phyloP scores from a whole-genome alignment of 2,113 vertebrate species.

The Planiliza haematocheilus region DNA sequence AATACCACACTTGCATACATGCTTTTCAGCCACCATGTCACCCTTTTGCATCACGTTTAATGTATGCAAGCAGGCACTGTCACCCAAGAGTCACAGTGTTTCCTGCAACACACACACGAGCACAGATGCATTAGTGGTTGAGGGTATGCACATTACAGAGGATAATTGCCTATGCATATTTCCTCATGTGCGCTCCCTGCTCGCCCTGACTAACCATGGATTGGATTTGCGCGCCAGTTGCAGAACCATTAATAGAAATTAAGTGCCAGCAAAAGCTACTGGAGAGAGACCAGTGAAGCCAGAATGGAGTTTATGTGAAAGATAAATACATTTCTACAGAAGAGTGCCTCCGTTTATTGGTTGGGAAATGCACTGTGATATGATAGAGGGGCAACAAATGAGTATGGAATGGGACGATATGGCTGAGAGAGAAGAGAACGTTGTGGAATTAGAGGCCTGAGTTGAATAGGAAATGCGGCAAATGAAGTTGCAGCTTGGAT shows the following conservation, averaged over 20 bases:
- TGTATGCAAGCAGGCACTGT: conserved; percentile 49
- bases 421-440: conserved; percentile 69
- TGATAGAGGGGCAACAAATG: conserved; percentile 81
- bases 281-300: conserved; percentile 78
- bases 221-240: conserved; percentile 79
- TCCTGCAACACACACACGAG: conserved; percentile 70
- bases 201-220: conserved; percentile 61
- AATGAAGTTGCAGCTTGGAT: conserved; percentile 32
- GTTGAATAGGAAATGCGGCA: conserved; percentile 65
- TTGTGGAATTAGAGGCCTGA: conserved; percentile 69
- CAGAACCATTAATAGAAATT: conserved; percentile 87
- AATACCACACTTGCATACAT: conserved; percentile 28
- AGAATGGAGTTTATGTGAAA: conserved; percentile 82
- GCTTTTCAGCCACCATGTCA: conserved; percentile 9
- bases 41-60: conserved; percentile 42
- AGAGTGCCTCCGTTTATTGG: conserved; percentile 84
- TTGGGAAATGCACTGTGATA: conserved; percentile 83
- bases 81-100: conserved; percentile 30
- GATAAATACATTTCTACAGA: conserved; percentile 85
- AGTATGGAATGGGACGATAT: conserved; percentile 76
- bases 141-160: conserved; percentile 75
- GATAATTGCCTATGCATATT: conserved; percentile 84
- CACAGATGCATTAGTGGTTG: conserved; percentile 74
- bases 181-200: conserved; percentile 72
- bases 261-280: conserved; percentile 80